Percentiles rank a stretch among this genome's conserved stretches.
Conservation (phyloP, 2,888 invertebrate genomes). For the Drosophila picticornis region DNA sequence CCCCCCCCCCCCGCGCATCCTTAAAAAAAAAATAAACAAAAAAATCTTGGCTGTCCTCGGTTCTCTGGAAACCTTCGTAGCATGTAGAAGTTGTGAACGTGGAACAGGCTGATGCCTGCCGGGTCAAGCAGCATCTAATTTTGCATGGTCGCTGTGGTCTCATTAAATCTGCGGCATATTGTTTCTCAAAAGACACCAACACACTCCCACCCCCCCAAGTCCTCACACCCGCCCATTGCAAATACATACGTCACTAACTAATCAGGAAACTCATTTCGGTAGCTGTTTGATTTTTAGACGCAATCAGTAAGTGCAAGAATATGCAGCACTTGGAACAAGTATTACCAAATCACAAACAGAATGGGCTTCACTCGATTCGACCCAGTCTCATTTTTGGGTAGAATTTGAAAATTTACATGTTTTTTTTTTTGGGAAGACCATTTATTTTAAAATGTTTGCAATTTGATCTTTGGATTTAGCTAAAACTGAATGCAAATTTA, state of each 20-base stretch:
- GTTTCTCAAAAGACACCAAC: not conserved
- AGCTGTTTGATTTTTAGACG: not conserved
- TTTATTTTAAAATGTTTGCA: not conserved
- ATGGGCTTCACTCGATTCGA: not conserved
- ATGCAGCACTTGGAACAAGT: not conserved
- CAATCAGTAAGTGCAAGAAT: not conserved
- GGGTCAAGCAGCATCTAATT: not conserved
- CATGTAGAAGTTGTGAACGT: constrained; percentile 1
- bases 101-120: constrained; percentile 9
- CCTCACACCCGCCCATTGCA: not conserved
- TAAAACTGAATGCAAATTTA: not conserved
- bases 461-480: not conserved
- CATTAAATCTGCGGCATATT: constrained; percentile 16
- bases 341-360: not conserved
- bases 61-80: not conserved
- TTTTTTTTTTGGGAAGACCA: not conserved
- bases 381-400: not conserved
- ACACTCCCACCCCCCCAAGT: not conserved
- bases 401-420: not conserved
- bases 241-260: not conserved
- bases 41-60: not conserved
- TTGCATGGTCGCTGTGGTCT: constrained; percentile 6
- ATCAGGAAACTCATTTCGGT: not conserved
- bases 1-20: not conserved
- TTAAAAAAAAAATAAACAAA: not conserved